Evolutionary conservation across 2,888 invertebrate species (phyloP), one percentile per base, ranked within the genome.

Genomic region (Torymus aiolomorphi): DNA sequence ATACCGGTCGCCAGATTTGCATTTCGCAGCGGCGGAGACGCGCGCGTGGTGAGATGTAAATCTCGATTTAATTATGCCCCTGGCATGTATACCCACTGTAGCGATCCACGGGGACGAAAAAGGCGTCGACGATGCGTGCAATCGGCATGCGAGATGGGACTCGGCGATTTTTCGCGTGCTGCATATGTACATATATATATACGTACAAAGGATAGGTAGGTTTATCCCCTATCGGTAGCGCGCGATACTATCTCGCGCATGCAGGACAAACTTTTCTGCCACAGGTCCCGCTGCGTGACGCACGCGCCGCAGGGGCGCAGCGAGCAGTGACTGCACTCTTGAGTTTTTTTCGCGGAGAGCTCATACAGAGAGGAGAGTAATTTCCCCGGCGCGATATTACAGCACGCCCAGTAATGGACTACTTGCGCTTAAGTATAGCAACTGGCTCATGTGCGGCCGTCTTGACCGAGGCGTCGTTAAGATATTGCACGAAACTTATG

Each of bases 61-160:
- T 78, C 78, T 67, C 49, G 72, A 73, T 78, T 78, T 78, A 73
- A 78, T 78, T 57, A 78, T 78, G 24, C 70, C 49, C 63, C 8
- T n/a, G 14, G 31, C 31, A 31, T 31, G 31, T 31, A 31, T 31
- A 31, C 31, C 31, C 1, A 31, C 31, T 31, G 31, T 31, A 5
- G 31, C 31, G 31, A 31, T 31, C 31, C 31, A 31, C 13, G 51
- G 18, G 49, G n/a, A 24, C 11, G 24, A 62, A 52, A 61, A 52
- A 72, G 13, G 14, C 13, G 18, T 31, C 31, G 31, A 31, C 31
- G 57, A 31, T 16, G 63, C 56, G 74, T 57, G 59, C 75, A 52
- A 75, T 75, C 52, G 59, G 20, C 49, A 20, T 24, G 66, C 57
- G 61, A 54, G 31, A 59, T 31, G 31, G 31, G 4, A 31, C 31